Evolutionary conservation across 2,113 vertebrate species (phyloP).

Genomic region (Colinus virginianus): DNA sequence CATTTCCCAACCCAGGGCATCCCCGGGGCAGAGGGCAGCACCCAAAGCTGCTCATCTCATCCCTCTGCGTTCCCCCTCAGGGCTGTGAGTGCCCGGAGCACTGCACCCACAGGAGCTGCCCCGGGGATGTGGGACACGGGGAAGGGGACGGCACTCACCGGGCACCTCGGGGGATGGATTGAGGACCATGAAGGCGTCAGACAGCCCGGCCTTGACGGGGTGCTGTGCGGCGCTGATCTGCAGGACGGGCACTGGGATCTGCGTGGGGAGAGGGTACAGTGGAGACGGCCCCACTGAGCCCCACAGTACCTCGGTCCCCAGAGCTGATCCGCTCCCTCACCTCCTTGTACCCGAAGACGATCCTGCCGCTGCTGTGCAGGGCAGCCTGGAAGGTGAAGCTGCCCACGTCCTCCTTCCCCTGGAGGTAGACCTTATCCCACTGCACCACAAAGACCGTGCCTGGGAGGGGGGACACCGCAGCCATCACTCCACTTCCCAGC

Average conservation of each 20-base stretch:
- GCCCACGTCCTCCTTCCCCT: conserved; percentile 85
- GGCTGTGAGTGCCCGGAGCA: background rate
- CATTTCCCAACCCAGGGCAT: too few relatives aligned
- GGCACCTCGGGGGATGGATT: conserved; percentile 76
- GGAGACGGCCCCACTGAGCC: background rate
- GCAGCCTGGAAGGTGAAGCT: conserved; percentile 93
- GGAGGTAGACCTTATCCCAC: conserved; percentile 91
- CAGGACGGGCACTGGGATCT: conserved; percentile 88
- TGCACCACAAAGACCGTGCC: conserved; percentile 93
- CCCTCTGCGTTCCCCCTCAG: background rate
- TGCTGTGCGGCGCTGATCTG: conserved; percentile 91
- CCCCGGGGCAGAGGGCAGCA: too few relatives aligned
- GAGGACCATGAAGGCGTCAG: conserved; percentile 92
- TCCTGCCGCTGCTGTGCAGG: conserved; percentile 85
- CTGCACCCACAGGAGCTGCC: rapidly evolving
- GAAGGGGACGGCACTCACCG: conserved; percentile 76
- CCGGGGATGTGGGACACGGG: rapidly evolving
- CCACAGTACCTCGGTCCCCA: too few relatives aligned
- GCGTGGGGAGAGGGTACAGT: background rate
- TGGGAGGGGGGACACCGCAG: conserved; percentile 28
- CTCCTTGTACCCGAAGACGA: conserved; percentile 92
- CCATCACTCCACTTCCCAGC: rapidly evolving
- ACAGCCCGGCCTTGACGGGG: conserved; percentile 93
- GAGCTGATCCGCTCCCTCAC: conserved; percentile 68
- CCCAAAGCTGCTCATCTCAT: too few relatives aligned